phyloP scores from a whole-genome alignment of 2,797 vertebrate species.

The Champsocephalus esox region DNA sequence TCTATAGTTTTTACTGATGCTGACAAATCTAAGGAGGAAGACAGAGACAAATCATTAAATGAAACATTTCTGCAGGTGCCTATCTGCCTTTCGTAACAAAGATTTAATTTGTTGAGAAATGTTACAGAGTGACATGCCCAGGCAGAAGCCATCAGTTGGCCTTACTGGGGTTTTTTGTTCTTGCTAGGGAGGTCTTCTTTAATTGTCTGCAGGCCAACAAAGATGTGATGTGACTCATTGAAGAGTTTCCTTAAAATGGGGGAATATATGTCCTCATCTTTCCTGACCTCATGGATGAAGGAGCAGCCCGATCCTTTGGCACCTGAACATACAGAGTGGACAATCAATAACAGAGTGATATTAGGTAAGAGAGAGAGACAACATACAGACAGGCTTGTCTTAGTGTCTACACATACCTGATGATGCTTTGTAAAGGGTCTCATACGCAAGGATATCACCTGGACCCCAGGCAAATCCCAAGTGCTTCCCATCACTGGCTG shows the following conservation, averaged over 20 bases:
- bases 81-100: not conserved
- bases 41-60: conserved; percentile 1
- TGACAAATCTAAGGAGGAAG: conserved; percentile 87
- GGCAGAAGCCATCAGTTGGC: not conserved
- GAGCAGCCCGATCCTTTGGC: conserved; percentile 52
- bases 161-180: conserved; percentile 93
- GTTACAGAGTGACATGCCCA: not conserved
- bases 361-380: not conserved
- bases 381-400: not conserved
- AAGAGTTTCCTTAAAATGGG: conserved; percentile 95
- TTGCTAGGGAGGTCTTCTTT: conserved; percentile 90
- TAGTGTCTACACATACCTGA: conserved; percentile 76
- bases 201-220: conserved; percentile 92
- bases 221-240: conserved; percentile 97
- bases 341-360: not conserved
- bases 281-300: conserved; percentile 87
- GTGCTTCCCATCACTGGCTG: conserved; percentile 83
- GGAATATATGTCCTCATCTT: conserved; percentile 93
- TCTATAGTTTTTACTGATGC: conserved; percentile 96
- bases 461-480: conserved; percentile 96
- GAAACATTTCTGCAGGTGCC: not conserved
- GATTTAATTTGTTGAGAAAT: not conserved
- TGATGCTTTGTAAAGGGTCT: conserved; percentile 85
- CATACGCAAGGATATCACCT: conserved; percentile 91
- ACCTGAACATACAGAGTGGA: conserved; percentile 53